These are phyloP conservation scores for Crocidura indochinensis DNA, from an alignment of 2,797 vertebrate species.

Conservation along the genomic window DNA sequence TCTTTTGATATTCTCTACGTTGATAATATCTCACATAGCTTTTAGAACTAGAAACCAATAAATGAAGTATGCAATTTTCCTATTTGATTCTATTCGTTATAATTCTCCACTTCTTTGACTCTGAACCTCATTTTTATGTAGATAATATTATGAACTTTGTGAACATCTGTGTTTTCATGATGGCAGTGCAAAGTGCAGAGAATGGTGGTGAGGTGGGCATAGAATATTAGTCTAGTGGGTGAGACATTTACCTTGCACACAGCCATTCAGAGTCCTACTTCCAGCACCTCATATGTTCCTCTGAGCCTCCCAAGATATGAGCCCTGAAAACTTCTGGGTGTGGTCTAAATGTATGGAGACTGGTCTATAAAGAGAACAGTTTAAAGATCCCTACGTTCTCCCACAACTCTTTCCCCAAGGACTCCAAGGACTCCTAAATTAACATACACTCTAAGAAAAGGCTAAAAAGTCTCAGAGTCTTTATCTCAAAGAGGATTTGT, in stretches of 20 bases:
- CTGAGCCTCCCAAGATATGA: no score
- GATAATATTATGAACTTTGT: background rate
- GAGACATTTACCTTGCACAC: no score
- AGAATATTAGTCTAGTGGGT: no score
- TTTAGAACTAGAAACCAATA: background rate
- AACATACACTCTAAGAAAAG: background rate
- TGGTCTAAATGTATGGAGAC: background rate
- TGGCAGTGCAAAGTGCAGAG: background rate
- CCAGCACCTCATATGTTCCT: no score
- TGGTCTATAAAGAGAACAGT: background rate
- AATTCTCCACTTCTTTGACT: background rate
- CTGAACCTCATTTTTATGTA: background rate
- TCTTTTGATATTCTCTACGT: background rate
- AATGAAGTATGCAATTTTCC: background rate
- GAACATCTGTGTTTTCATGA: background rate
- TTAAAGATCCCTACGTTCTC: background rate
- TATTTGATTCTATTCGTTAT: background rate
- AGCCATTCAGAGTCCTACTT: no score
- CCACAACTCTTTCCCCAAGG: background rate
- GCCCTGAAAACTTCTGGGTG: no score
- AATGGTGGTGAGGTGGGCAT: background rate
- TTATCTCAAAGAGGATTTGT: background rate
- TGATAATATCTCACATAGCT: background rate
- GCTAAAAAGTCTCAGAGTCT: no score
- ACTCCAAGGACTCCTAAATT: background rate